Evolutionary conservation across 2,888 invertebrate species (phyloP), one percentile per base, ranked within the genome.

Genomic region (Zaprionus obscuricornis): DNA sequence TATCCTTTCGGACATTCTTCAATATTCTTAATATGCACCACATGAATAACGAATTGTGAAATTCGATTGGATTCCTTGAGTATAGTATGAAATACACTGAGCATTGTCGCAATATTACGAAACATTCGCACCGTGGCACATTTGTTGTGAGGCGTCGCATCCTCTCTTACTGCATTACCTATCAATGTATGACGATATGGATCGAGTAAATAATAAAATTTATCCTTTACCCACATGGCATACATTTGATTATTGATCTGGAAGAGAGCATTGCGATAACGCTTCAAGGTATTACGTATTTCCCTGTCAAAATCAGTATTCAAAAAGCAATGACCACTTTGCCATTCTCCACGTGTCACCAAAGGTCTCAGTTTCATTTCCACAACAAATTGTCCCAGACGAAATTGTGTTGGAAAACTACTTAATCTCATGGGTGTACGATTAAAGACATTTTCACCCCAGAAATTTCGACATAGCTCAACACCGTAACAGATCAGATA

Each of bases 61-160:
- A 78, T 68, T 1, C 36, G 43, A 43, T 87, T 87, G 2, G 88
- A 75, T 50, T 88, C 88, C 14, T 85, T 65, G 0, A 90, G 74
- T 17, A 87, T 42, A 18, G 89, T 84, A 34, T 87, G 85, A 5
- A 90, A 84, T 4, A 85, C 76, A 37, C 77, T 88, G 39, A 87
- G 66, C 54, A 89, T 66, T 8, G 72, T 71, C 3, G 73, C 59
- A 10, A 86, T 36, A n/a, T 72, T 66, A 6, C 81, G 83, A 37
- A 88, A 89, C 89, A 90, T 89, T 27, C 87, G 81, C 29, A 90
- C 39, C 0, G 81, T 83, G 8, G 88, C 79, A 33, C 77, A 82
- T 33, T 76, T 77, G 20, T 59, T 47, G 11, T 64, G 49, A 3
- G 46, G 36, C 13, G 39, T 62, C 3, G 20, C 43, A 3, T 54